These are phyloP conservation scores for Pseudanteris insignis DNA, from an alignment of 2,888 invertebrate species.

Conservation along the genomic window DNA sequence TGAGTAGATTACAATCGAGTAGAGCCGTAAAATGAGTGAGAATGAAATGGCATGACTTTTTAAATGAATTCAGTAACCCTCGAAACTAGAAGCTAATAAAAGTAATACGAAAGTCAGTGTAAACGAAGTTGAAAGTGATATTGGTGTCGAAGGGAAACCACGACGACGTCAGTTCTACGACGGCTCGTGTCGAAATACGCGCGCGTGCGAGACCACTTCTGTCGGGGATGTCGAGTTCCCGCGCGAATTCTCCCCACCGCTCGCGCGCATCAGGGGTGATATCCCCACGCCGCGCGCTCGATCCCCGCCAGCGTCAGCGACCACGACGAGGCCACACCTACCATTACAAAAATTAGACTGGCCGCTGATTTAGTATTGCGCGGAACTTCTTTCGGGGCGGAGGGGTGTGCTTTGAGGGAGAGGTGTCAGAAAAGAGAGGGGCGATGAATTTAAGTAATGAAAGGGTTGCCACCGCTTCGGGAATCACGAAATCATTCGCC, in stretches of 20 bases:
- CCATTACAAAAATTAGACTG: constrained; percentile 67
- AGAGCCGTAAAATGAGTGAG: too few relatives aligned
- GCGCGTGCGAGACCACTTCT: constrained; percentile 34
- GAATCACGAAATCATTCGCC: too few relatives aligned
- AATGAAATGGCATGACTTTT: too few relatives aligned
- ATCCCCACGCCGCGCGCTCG: constrained; percentile 50
- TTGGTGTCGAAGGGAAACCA: background rate
- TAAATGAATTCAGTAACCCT: too few relatives aligned
- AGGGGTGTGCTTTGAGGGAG: constrained; percentile 40
- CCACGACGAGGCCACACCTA: constrained; percentile 64
- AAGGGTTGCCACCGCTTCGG: too few relatives aligned
- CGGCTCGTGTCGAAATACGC: constrained; percentile 49
- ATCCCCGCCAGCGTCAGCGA: constrained; percentile 45
- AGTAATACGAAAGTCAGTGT: too few relatives aligned
- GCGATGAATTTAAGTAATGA: too few relatives aligned
- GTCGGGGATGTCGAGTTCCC: constrained; percentile 42
- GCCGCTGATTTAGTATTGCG: constrained; percentile 66
- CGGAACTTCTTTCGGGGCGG: constrained; percentile 55
- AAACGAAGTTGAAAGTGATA: too few relatives aligned
- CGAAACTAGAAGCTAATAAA: too few relatives aligned
- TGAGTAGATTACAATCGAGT: too few relatives aligned
- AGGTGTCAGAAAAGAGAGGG: constrained; percentile 41
- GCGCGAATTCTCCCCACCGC: constrained; percentile 40
- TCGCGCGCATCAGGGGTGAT: constrained; percentile 1
- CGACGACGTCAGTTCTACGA: constrained; percentile 21